Evolutionary conservation across 1,140 invertebrate genomes (phyloP).

Genomic region (Megalopta genalis): DNA sequence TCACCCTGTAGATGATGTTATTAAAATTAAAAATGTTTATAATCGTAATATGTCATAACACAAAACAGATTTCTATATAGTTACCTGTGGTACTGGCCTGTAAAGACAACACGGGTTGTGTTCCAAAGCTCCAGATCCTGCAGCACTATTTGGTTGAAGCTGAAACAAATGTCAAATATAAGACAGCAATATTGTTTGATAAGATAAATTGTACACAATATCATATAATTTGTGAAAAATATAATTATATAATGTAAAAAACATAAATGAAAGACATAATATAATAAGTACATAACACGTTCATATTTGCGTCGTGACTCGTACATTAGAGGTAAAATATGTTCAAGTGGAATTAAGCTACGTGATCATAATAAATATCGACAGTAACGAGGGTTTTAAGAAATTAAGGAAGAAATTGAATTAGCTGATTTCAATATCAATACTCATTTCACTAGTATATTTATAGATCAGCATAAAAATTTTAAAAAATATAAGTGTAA

Average conservation of each 20-base stretch:
- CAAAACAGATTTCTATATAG: constrained; percentile 56
- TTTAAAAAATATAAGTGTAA: constrained; percentile 9
- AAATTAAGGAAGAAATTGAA: background rate
- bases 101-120: constrained; percentile 97
- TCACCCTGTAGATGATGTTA: constrained; percentile 79
- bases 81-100: constrained; percentile 83
- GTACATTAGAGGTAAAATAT: background rate
- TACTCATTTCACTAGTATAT: constrained; percentile 13
- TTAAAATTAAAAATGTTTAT: background rate
- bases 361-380: background rate
- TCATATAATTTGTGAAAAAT: background rate
- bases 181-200: background rate
- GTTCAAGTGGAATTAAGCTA: background rate
- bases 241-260: constrained; percentile 38
- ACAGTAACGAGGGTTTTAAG: background rate
- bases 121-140: constrained; percentile 96
- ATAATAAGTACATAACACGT: constrained; percentile 15
- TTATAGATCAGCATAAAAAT: too few species aligned
- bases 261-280: constrained; percentile 35
- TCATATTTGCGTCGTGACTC: background rate
- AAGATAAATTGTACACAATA: background rate
- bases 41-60: constrained; percentile 6
- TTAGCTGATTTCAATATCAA: background rate
- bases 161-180: constrained; percentile 76
- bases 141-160: constrained; percentile 94